Percentiles rank a stretch among this genome's conserved stretches.
Evolutionary conservation across 1,140 invertebrate genomes (phyloP).

Genomic region (Drosophila insularis): DNA sequence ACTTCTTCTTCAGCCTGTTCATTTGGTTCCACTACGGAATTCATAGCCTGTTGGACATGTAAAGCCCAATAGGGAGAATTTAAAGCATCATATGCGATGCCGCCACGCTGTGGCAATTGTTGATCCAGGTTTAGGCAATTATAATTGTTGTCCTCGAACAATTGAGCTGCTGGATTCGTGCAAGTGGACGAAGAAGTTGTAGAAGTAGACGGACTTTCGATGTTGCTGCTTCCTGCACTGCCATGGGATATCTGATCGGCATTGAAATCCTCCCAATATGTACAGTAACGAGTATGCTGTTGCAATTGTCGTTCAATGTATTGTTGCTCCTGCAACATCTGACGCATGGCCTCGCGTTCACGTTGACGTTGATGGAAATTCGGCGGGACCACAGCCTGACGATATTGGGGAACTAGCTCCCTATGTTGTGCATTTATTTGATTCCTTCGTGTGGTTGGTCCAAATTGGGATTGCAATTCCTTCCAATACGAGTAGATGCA

Average conservation of each 20-base stretch:
- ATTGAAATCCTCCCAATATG: neutral
- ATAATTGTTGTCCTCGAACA: neutral
- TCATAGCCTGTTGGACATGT: constrained; percentile 68
- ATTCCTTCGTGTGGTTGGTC: neutral
- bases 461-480: constrained; percentile 42
- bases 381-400: constrained; percentile 1
- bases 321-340: constrained; percentile 4
- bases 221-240: no score
- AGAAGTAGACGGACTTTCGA: neutral
- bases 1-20: neutral
- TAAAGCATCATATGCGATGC: neutral
- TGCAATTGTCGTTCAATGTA: neutral
- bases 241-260: neutral
- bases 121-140: neutral
- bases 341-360: neutral
- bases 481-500: constrained; percentile 46
- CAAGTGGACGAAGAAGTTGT: neutral
- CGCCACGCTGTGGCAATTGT: neutral
- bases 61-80: constrained; percentile 20
- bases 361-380: constrained; percentile 6
- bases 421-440: neutral
- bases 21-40: constrained; percentile 9
- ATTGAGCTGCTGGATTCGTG: neutral
- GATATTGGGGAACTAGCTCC: neutral
- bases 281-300: neutral